These are phyloP conservation scores for Calliopum simillimum DNA, from an alignment of 2,888 invertebrate genomes.

Conservation along the genomic window DNA sequence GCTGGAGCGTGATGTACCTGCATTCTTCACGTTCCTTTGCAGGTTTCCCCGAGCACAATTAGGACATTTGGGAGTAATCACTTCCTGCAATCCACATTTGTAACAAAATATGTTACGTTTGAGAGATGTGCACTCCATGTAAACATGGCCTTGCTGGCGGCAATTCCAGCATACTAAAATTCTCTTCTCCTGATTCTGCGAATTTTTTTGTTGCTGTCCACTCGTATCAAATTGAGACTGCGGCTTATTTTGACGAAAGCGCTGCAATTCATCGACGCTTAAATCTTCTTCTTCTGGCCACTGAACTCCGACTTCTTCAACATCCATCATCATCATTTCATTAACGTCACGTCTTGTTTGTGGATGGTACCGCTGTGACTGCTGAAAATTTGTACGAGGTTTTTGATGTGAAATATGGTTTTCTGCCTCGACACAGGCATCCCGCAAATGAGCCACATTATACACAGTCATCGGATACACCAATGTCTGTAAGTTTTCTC, in stretches of 20 bases:
- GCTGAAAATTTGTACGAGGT: neutral
- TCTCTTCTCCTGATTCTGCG: too few relatives aligned
- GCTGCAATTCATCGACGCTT: too few relatives aligned
- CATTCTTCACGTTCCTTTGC: constrained; percentile 18
- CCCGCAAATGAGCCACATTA: constrained; percentile 20
- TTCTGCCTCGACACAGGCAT: constrained; percentile 22
- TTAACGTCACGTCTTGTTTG: too few relatives aligned
- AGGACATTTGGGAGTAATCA: neutral
- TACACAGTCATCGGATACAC: constrained; percentile 13
- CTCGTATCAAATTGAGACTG: too few relatives aligned
- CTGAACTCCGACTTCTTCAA: too few relatives aligned
- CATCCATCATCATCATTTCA: too few relatives aligned
- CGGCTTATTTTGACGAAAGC: too few relatives aligned
- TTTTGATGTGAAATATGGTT: constrained; percentile 7
- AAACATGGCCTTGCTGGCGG: neutral
- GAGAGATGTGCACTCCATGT: neutral
- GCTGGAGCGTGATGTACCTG: constrained; percentile 5
- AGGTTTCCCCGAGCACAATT: constrained; percentile 25
- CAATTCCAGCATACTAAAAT: too few relatives aligned
- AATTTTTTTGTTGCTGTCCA: too few relatives aligned
- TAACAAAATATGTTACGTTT: neutral
- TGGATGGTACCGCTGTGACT: too few relatives aligned
- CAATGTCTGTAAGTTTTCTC: neutral
- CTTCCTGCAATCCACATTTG: too few relatives aligned
- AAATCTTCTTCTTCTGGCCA: too few relatives aligned